A percentile compares a stretch with the other conserved stretches of the same genome.
These are phyloP conservation scores for Rhingia campestris DNA, from an alignment of 2,888 invertebrate species.

Conservation along the genomic window DNA sequence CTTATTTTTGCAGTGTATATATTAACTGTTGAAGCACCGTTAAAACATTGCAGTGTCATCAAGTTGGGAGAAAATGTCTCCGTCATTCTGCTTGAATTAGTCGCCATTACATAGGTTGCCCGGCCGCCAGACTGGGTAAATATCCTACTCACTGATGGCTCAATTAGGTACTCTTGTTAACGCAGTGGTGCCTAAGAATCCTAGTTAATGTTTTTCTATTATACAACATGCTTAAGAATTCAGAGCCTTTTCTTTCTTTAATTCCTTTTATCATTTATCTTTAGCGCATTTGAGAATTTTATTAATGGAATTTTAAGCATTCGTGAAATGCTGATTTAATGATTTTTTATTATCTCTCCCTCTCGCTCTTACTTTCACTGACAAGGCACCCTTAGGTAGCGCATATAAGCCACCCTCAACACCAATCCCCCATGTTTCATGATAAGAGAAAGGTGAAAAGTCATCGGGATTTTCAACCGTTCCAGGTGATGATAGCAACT, in stretches of 20 bases:
- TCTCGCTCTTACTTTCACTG: background rate
- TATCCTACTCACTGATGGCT: background rate
- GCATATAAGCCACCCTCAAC: background rate
- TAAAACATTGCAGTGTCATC: constrained; percentile 7
- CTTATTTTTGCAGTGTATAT: background rate
- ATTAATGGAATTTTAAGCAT: constrained; percentile 68
- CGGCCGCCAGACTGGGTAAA: background rate
- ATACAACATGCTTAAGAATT: too few species aligned
- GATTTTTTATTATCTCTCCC: constrained; percentile 60
- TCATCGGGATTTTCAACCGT: constrained; percentile 63
- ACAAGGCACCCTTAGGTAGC: too few species aligned
- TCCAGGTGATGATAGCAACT: constrained; percentile 68
- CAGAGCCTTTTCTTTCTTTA: constrained; percentile 1
- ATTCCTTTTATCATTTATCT: constrained; percentile 62
- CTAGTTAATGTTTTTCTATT: background rate
- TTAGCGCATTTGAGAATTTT: constrained; percentile 52
- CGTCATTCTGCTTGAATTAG: background rate
- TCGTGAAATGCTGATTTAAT: constrained; percentile 72
- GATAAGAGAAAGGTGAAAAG: constrained; percentile 67
- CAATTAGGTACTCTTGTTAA: constrained; percentile 12
- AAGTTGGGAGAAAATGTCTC: background rate
- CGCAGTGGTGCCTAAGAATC: constrained; percentile 3
- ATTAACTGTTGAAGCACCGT: background rate
- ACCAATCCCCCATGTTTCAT: constrained; percentile 8
- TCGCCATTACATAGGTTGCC: background rate